These are phyloP conservation scores for Bombus picipes DNA, from an alignment of 1,140 invertebrate species.

Conservation along the genomic window DNA sequence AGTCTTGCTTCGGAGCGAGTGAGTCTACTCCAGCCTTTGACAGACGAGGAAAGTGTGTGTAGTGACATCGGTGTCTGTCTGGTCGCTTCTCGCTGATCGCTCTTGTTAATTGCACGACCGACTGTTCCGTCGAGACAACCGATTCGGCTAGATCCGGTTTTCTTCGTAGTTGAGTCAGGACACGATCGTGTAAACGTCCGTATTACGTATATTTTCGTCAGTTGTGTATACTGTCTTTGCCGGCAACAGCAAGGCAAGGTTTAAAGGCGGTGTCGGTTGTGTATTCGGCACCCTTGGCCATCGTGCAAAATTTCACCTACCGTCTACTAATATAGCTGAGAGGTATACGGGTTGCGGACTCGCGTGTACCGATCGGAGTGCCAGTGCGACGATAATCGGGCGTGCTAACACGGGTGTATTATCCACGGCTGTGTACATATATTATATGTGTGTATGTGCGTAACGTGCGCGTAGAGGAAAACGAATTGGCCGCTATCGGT, in stretches of 20 bases:
- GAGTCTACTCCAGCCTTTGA: constrained; percentile 73
- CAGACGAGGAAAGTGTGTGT: constrained; percentile 69
- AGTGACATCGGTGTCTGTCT: constrained; percentile 61
- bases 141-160: constrained; percentile 37
- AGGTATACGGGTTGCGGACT: constrained; percentile 40
- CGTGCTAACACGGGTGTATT: constrained; percentile 59
- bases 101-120: constrained; percentile 36
- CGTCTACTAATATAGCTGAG: constrained; percentile 34
- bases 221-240: constrained; percentile 52
- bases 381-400: constrained; percentile 61
- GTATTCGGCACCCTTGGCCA: constrained; percentile 25
- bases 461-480: constrained; percentile 66
- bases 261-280: constrained; percentile 57
- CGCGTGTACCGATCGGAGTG: constrained; percentile 63
- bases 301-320: constrained; percentile 46
- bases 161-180: constrained; percentile 20
- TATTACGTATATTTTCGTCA: constrained; percentile 27
- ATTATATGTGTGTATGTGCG: constrained; percentile 56
- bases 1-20: constrained; percentile 78
- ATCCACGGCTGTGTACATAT: constrained; percentile 53
- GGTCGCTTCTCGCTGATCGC: constrained; percentile 39
- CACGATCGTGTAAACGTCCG: constrained; percentile 23
- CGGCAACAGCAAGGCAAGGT: constrained; percentile 47
- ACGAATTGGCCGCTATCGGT: constrained; percentile 30
- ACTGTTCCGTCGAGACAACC: constrained; percentile 21